phyloP scores from a whole-genome alignment of 2,113 vertebrate genomes.

The Ceyx cyanopectus region DNA sequence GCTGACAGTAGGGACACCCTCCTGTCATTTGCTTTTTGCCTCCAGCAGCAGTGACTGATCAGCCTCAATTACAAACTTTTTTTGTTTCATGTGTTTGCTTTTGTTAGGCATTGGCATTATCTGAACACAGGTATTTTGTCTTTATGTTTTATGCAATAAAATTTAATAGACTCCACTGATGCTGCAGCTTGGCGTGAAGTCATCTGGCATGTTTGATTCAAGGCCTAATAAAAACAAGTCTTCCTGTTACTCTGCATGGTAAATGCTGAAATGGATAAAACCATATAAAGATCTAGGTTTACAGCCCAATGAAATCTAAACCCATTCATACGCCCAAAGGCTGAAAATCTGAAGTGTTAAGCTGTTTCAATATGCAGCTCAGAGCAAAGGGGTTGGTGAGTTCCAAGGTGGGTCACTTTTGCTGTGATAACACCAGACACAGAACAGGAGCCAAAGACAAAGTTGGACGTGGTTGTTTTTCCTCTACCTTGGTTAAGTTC shows the following conservation, averaged over 20 bases:
- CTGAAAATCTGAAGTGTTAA: background rate
- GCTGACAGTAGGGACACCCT: background rate
- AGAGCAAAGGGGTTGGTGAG: background rate
- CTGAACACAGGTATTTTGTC: background rate
- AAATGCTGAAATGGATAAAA: constrained; percentile 10
- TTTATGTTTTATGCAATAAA: constrained; percentile 40
- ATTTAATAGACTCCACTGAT: background rate
- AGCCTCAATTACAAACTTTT: background rate
- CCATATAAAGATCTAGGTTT: background rate
- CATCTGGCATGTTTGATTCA: background rate
- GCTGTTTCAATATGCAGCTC: background rate
- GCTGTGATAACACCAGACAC: accelerated
- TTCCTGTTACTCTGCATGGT: background rate
- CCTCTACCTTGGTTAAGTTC: background rate
- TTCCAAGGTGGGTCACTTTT: background rate
- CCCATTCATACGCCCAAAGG: background rate
- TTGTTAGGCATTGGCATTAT: background rate
- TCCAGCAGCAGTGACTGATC: background rate
- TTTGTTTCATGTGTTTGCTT: background rate
- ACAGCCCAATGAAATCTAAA: background rate
- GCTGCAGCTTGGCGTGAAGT: background rate
- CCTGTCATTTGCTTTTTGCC: background rate
- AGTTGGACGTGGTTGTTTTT: background rate
- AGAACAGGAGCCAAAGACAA: background rate
- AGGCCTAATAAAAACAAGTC: constrained; percentile 24